Percentiles rank a stretch among this genome's conserved stretches.
phyloP scores from a whole-genome alignment of 64 coral and sea anemone species.

The Cladopsammia gracilis region DNA sequence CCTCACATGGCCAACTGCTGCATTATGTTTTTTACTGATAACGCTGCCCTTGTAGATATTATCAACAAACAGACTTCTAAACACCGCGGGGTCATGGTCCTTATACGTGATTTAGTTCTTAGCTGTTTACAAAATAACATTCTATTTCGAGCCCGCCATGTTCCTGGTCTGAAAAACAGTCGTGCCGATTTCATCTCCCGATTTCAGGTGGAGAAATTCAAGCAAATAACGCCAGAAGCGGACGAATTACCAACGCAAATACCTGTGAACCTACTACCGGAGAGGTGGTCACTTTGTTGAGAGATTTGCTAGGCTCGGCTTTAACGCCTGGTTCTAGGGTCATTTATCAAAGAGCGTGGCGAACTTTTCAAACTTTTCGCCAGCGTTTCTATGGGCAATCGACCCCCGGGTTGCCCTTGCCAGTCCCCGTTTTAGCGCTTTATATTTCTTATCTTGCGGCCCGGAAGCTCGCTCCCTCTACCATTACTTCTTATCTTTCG shows the following conservation, averaged over 20 bases:
- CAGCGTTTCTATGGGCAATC: no score
- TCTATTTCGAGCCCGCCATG: background rate
- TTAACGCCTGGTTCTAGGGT: background rate
- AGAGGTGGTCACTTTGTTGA: background rate
- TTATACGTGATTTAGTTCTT: background rate
- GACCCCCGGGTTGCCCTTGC: no score
- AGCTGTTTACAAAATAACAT: background rate
- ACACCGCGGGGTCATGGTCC: background rate
- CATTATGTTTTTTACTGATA: background rate
- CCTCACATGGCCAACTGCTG: no score
- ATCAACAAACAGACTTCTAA: background rate
- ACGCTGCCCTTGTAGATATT: background rate
- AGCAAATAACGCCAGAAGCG: background rate
- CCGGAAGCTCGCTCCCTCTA: no score
- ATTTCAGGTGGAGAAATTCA: background rate
- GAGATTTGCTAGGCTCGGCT: background rate
- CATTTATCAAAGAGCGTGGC: no score
- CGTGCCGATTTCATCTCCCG: slow-evolving; percentile 15
- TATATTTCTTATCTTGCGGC: no score
- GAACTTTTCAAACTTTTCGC: no score
- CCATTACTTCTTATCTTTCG: no score
- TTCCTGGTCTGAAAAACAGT: background rate
- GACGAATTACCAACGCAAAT: background rate
- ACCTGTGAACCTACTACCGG: background rate
- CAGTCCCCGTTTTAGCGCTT: no score